Base-by-base conservation (phyloP, 2,888 invertebrate genomes). In the Cosmia trapezina region DNA sequence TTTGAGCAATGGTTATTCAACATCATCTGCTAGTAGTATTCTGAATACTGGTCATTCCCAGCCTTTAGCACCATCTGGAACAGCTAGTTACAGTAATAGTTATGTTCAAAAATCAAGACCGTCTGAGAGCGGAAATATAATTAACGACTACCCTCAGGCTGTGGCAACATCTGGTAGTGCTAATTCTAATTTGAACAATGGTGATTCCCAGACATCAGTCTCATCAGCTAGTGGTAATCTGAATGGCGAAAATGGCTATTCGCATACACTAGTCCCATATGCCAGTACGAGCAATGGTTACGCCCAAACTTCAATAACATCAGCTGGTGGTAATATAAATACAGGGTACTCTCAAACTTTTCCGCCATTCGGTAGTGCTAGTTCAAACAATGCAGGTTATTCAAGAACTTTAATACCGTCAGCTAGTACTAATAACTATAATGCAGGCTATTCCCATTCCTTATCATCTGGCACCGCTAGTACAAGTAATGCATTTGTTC, bases 31-130 rank as follows among this genome's bases (percentile, higher is more conserved):
- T 22, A 45, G 37, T 49, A 28, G n/a, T 59, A 56, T 28, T 66
- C 33, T 49, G 43, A 78, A 84, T 53, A 68, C 51, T 28, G 85
- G 59, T 22, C 70, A 67, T 28, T 57, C 66, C 14, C 73, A 83
- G 11, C 45, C 51, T 22, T 14, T 54, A 4, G 17, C 43, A 33
- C 57, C 63, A 28, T 62, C 78, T 33, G 45, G 45, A 14, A 49
- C 43, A 28, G 2, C 22, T 12, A 54, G 49, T 56, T 59, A 33
- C 9, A 71, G 73, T 28, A 76, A 70, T 28, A 67, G 66, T 33
- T 71, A 69, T 43, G n/a, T 41, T 22, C 54, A 73, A 19, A 57
- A 41, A 47, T 76, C 78, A 41, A 28, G 37, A 78, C 57, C 70
- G 12, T 41, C 71, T 7, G 17, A 12, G 60, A 43, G 37, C 12